These are phyloP conservation scores for Lacerta bilineata DNA, from an alignment of 2,797 vertebrate genomes.

Conservation along the genomic window DNA sequence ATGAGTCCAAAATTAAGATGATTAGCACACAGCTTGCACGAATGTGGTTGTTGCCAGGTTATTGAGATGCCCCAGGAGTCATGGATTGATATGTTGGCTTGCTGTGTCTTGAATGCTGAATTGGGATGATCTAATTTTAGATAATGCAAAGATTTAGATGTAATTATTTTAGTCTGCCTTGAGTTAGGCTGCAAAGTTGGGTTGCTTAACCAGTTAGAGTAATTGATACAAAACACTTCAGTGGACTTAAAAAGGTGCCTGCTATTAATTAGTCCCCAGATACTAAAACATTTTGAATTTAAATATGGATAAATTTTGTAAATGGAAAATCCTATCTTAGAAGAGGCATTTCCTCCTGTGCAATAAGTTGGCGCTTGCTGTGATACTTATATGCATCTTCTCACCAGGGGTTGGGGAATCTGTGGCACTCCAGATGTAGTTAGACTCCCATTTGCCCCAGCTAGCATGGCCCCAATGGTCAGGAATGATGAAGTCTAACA, in stretches of 20 bases:
- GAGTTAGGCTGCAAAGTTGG: not conserved
- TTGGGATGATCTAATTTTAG: constrained; percentile 21
- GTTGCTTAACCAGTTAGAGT: not conserved
- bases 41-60: constrained; percentile 11
- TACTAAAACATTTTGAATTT: not conserved
- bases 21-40: constrained; percentile 9
- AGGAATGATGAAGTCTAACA: too few species aligned
- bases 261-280: not conserved
- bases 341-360: not conserved
- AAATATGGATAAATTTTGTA: not conserved
- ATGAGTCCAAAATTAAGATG: constrained; percentile 29
- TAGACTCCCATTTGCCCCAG: too few species aligned
- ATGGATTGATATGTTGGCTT: not conserved
- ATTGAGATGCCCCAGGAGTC: constrained; percentile 24
- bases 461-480: too few species aligned
- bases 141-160: not conserved
- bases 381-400: not conserved
- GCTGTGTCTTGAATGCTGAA: not conserved
- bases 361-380: not conserved
- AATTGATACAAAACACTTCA: constrained; percentile 11
- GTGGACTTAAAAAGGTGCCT: not conserved
- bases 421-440: too few species aligned
- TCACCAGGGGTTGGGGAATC: too few species aligned
- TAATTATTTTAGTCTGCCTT: not conserved
- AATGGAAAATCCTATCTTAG: not conserved